Evolutionary conservation across 1,140 invertebrate genomes (phyloP), one percentile per base, ranked within the genome.

Genomic region (Macrobrachium nipponense): DNA sequence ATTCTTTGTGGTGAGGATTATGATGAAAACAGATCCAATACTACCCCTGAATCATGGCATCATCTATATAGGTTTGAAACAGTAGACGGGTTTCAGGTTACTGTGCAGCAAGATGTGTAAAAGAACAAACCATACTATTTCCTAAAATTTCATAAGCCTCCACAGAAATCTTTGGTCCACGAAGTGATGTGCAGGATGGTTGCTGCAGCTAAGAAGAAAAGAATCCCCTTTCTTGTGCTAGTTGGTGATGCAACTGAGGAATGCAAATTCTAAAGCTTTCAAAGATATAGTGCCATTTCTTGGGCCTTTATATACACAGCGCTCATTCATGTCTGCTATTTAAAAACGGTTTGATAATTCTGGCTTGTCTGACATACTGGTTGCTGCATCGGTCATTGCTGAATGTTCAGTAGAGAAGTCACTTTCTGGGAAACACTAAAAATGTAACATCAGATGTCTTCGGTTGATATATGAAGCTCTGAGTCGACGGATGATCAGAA

Each of bases 261-360:
- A 77, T 77, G 18, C 8, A 77, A 77, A 77, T 77, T 51, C 75
- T 77, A 51, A 44, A 51, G 5, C 43, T 7, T 77, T 77, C 75
- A 77, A 58, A 77, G 36, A 43, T 20, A 77, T 14, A 51, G 8
- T 77, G 36, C 75, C 75, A 77, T 77, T 51, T 77, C 75, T 77
- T 77, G 44, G 75, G 18, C 70, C 17, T 23, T 73, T 73, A 8
- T 12, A 66, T 12, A 73, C 70, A 73, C 70, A 73, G 18, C 23
- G 70, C 75, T 77, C 75, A n/a, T n/a, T n/a, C n/a, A n/a, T n/a
- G n/a, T n/a, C n/a, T n/a, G n/a, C n/a, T n/a, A n/a, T n/a, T n/a
- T 58, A 77, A 51, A 77, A 77, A 77, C 75, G 20, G 44, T 77
- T 77, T 77, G 75, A 77, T 77, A 43, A n/a, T 77, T 77, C 75